Conservation (phyloP, 2,888 invertebrate genomes). For the Spatulosminthurus flaviceps region DNA sequence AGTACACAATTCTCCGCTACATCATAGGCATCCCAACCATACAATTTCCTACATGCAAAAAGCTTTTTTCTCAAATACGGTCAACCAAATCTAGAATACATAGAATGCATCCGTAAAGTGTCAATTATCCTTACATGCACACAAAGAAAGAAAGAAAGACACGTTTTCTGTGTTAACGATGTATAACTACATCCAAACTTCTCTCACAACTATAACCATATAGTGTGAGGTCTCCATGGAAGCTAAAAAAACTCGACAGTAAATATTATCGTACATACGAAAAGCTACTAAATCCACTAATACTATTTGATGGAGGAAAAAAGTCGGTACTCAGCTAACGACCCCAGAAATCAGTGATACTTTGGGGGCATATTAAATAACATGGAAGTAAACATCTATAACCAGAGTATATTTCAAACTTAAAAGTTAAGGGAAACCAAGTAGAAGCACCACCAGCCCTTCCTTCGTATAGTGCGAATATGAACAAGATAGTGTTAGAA, state of each 20-base stretch:
- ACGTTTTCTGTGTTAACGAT: background rate
- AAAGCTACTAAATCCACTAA: too few species aligned
- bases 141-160: background rate
- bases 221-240: too few species aligned
- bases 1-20: too few species aligned
- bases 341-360: background rate
- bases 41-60: too few species aligned
- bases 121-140: background rate
- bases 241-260: too few species aligned
- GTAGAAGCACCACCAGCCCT: too few species aligned
- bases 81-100: too few species aligned
- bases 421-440: background rate
- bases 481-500: background rate
- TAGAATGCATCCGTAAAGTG: background rate
- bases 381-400: background rate
- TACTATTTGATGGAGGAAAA: background rate
- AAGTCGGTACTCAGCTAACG: background rate
- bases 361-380: conserved; percentile 11
- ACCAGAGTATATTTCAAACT: background rate
- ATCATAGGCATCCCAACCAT: too few species aligned
- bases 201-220: too few species aligned
- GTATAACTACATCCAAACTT: too few species aligned
- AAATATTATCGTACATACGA: background rate
- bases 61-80: too few species aligned
- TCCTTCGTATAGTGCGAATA: too few species aligned